These are phyloP conservation scores for Mesochorus sp. DNA, from an alignment of 2,888 invertebrate genomes.

Conservation along the genomic window DNA sequence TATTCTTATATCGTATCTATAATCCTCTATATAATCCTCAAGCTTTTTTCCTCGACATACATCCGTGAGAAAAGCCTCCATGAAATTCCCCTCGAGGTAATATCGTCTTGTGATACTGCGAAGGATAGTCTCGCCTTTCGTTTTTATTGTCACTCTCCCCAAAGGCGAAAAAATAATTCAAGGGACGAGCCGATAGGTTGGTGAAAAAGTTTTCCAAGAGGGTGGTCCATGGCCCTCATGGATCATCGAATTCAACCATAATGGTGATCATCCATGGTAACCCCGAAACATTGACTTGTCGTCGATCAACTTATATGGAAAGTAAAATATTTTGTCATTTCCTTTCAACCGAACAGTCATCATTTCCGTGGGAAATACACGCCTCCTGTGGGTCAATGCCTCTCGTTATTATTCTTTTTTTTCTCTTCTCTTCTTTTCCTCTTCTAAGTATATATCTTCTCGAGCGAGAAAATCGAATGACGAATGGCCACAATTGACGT, in stretches of 20 bases:
- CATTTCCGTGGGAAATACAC: conserved; percentile 46
- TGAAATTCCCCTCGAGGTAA: conserved; percentile 19
- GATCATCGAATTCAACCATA: conserved; percentile 42
- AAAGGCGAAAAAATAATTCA: conserved; percentile 35
- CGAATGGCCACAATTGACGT: conserved; percentile 24
- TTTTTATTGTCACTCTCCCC: conserved; percentile 37
- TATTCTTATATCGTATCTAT: conserved; percentile 17
- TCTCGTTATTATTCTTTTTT: not conserved
- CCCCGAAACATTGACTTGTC: conserved; percentile 22
- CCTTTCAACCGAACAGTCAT: not conserved
- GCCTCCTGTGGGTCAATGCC: not conserved
- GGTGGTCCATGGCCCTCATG: conserved; percentile 20
- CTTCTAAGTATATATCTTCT: not conserved
- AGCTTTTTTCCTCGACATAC: conserved; percentile 35
- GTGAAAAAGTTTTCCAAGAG: conserved; percentile 37
- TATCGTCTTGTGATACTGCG: conserved; percentile 13
- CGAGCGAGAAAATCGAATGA: conserved; percentile 22
- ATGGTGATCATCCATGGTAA: conserved; percentile 11
- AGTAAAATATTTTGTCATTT: conserved; percentile 48
- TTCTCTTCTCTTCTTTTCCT: not conserved
- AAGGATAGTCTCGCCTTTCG: conserved; percentile 23
- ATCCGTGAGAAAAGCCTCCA: conserved; percentile 51
- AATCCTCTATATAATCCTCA: conserved; percentile 50
- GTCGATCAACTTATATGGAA: conserved; percentile 46
- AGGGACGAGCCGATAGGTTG: conserved; percentile 8